Percentiles rank a stretch among this genome's conserved stretches.
Evolutionary conservation across 2,888 invertebrate species (phyloP).

Genomic region (Megamerina dolium): DNA sequence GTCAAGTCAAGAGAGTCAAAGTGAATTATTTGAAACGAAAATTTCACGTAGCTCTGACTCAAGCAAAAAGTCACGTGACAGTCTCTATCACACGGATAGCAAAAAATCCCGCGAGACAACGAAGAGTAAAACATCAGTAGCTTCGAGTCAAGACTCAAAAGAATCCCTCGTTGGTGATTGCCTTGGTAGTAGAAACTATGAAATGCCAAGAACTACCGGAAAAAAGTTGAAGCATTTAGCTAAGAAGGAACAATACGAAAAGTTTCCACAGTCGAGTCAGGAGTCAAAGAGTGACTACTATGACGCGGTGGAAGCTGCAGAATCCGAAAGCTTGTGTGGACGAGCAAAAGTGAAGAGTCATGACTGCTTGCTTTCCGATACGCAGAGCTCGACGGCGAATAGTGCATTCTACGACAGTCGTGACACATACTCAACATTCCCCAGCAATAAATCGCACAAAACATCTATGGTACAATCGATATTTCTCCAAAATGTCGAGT

Average conservation of each 20-base stretch:
- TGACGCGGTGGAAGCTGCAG: constrained; percentile 54
- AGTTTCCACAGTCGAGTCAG: constrained; percentile 57
- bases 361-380: constrained; percentile 56
- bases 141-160: constrained; percentile 61
- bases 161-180: constrained; percentile 53
- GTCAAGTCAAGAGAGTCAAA: constrained; percentile 65
- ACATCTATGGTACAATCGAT: constrained; percentile 61
- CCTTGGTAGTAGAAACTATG: constrained; percentile 50
- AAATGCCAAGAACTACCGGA: constrained; percentile 50
- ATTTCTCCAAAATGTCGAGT: constrained; percentile 66
- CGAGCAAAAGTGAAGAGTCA: constrained; percentile 55
- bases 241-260: constrained; percentile 50
- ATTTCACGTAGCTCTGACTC: constrained; percentile 61
- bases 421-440: constrained; percentile 59
- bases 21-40: constrained; percentile 64
- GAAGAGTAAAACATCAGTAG: constrained; percentile 58
- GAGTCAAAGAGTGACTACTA: constrained; percentile 68
- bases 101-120: constrained; percentile 61
- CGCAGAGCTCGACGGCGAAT: constrained; percentile 43
- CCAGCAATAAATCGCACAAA: constrained; percentile 55
- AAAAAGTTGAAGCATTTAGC: constrained; percentile 44
- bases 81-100: constrained; percentile 61
- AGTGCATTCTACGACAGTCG: constrained; percentile 55
- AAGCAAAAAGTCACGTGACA: constrained; percentile 60
- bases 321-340: constrained; percentile 30